A percentile compares a stretch with the other conserved stretches of the same genome.
phyloP scores from a whole-genome alignment of 37 sponge, comb jelly and placozoan genomes.

The Haliclona indistincta region DNA sequence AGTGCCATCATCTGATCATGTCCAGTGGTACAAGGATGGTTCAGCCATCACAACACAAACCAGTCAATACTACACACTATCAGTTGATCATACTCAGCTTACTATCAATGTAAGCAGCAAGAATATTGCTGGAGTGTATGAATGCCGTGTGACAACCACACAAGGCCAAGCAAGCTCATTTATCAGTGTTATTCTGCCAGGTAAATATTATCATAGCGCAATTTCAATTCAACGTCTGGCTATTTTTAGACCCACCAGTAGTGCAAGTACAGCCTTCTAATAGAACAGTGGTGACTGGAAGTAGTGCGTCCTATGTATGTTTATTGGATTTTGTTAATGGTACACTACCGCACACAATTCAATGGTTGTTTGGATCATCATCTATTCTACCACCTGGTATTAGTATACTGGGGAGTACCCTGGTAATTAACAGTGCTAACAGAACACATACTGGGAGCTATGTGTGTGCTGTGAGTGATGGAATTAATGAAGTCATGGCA shows the following conservation, averaged over 20 bases:
- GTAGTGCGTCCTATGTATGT: background rate
- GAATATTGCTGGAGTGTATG: background rate
- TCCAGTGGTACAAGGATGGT: background rate
- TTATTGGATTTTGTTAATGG: background rate
- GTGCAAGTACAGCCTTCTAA: background rate
- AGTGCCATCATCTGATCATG: conserved; percentile 18
- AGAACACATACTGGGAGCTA: background rate
- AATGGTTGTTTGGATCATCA: background rate
- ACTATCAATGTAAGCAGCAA: background rate
- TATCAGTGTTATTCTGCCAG: background rate
- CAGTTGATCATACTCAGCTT: background rate
- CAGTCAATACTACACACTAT: background rate
- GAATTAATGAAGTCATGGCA: background rate
- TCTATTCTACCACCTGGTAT: background rate
- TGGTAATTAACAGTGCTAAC: background rate
- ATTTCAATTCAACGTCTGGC: background rate
- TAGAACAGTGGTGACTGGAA: background rate
- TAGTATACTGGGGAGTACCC: background rate
- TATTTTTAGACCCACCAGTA: background rate
- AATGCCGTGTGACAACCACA: background rate
- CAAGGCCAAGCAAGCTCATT: background rate
- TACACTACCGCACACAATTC: background rate
- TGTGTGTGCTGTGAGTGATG: background rate
- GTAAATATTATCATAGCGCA: background rate
- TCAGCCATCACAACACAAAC: no score